phyloP scores from a whole-genome alignment of 1,140 invertebrate species.

The Laodelphax striatellus region DNA sequence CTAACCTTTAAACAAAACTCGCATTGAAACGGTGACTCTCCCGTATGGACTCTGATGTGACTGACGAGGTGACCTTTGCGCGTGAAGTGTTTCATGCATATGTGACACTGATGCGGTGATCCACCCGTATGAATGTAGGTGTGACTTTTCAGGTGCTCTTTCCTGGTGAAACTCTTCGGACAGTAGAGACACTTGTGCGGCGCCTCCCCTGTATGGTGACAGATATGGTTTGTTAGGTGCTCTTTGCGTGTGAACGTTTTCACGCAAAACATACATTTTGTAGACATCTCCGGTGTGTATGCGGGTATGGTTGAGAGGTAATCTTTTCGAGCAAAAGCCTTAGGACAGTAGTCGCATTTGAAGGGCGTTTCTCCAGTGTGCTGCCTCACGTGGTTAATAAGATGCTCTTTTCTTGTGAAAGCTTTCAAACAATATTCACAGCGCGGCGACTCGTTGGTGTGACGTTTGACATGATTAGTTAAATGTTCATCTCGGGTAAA shows the following conservation, averaged over 20 bases:
- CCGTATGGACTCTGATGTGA: slow-evolving; percentile 22
- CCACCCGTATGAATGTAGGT: slow-evolving; percentile 66
- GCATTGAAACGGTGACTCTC: slow-evolving; percentile 69
- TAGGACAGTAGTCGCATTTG: slow-evolving; percentile 53
- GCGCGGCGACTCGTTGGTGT: slow-evolving; percentile 54
- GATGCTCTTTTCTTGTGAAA: slow-evolving; percentile 48
- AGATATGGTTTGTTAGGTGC: slow-evolving; percentile 74
- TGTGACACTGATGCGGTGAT: slow-evolving; percentile 56
- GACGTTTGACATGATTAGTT: slow-evolving; percentile 66
- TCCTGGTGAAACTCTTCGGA: slow-evolving; percentile 58
- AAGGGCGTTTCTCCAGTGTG: slow-evolving; percentile 53
- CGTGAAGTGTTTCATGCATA: slow-evolving; percentile 43
- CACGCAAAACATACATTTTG: slow-evolving; percentile 87
- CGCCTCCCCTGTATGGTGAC: slow-evolving; percentile 75
- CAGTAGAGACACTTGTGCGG: slow-evolving; percentile 61
- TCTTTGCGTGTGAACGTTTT: slow-evolving; percentile 93
- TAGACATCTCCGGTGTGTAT: slow-evolving; percentile 82
- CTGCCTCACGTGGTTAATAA: slow-evolving; percentile 49
- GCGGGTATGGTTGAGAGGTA: slow-evolving; percentile 63
- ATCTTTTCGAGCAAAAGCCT: slow-evolving; percentile 68
- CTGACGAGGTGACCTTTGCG: slow-evolving; percentile 27
- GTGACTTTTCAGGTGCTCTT: slow-evolving; percentile 63
- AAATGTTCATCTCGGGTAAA: slow-evolving; percentile 78
- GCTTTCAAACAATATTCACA: slow-evolving; percentile 48
- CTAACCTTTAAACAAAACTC: slow-evolving; percentile 60